Evolutionary conservation across 2,113 vertebrate species (phyloP).

Genomic region (Rostratula benghalensis): DNA sequence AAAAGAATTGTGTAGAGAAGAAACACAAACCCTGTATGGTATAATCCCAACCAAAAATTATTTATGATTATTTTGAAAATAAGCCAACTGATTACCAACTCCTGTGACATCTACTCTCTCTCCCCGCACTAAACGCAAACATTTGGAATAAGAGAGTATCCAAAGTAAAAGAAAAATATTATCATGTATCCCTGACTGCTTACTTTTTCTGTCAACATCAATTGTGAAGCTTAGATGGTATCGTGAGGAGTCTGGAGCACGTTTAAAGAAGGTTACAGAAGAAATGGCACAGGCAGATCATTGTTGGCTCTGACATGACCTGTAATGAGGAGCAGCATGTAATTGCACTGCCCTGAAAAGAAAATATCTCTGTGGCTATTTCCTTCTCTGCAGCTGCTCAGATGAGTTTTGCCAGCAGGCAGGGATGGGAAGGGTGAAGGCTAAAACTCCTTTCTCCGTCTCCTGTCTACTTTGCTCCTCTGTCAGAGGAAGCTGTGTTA

Average conservation of each 20-base stretch:
- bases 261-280: not conserved
- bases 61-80: not conserved
- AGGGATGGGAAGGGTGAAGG: not conserved
- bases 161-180: not conserved
- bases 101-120: not conserved
- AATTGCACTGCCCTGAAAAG: not conserved
- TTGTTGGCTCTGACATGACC: not conserved
- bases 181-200: not conserved
- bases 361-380: not conserved
- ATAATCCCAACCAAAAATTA: not conserved
- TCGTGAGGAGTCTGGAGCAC: not conserved
- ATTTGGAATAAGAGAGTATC: not conserved
- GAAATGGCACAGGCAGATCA: not conserved
- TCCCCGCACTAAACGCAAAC: not conserved
- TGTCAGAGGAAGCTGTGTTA: not conserved
- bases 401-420: not conserved
- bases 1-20: not conserved
- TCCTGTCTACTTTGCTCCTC: not conserved
- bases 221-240: not conserved
- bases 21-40: not conserved
- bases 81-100: not conserved
- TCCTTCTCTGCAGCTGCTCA: not conserved
- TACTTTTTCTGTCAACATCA: not conserved
- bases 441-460: not conserved
- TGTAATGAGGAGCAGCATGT: not conserved